Percentiles rank a stretch among this genome's conserved stretches.
These are phyloP conservation scores for Enteromius paludinosus DNA, from an alignment of 2,797 vertebrate genomes.

Conservation along the genomic window DNA sequence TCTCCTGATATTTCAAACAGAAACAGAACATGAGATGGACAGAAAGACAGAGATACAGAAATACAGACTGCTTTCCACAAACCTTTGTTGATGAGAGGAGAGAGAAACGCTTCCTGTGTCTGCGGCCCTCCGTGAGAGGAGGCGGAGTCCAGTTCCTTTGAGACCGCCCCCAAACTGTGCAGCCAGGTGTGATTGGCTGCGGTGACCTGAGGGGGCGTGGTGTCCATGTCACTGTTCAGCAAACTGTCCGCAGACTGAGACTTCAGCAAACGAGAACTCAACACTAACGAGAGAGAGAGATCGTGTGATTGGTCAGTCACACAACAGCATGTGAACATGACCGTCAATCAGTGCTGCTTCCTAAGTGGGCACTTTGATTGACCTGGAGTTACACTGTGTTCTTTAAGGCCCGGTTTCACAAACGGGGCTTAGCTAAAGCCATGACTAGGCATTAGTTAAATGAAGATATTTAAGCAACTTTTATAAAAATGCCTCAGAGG, in stretches of 20 bases:
- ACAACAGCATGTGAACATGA: no score
- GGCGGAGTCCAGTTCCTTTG: slow-evolving; percentile 85
- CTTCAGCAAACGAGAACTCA: slow-evolving; percentile 88
- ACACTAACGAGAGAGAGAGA: slow-evolving; percentile 64
- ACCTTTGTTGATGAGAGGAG: slow-evolving; percentile 93
- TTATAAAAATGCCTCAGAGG: no score
- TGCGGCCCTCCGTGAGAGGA: slow-evolving; percentile 88
- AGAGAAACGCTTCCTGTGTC: slow-evolving; percentile 95
- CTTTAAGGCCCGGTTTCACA: no score
- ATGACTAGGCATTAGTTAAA: no score
- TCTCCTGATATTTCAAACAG: slow-evolving; percentile 78
- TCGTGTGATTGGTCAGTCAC: not conserved
- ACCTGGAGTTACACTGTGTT: no score
- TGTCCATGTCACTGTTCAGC: slow-evolving; percentile 87
- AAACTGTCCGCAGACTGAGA: slow-evolving; percentile 92
- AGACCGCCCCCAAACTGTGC: slow-evolving; percentile 76
- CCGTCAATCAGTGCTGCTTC: no score
- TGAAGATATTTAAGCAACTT: no score
- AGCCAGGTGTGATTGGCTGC: slow-evolving; percentile 88
- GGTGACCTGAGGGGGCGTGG: slow-evolving; percentile 72
- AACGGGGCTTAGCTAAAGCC: no score
- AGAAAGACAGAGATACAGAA: not conserved
- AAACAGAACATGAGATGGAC: not conserved
- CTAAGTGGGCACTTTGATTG: no score
- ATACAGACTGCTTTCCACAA: slow-evolving; percentile 57